Evolutionary conservation across 2,797 vertebrate genomes (phyloP).

Genomic region (Sebastes minor): DNA sequence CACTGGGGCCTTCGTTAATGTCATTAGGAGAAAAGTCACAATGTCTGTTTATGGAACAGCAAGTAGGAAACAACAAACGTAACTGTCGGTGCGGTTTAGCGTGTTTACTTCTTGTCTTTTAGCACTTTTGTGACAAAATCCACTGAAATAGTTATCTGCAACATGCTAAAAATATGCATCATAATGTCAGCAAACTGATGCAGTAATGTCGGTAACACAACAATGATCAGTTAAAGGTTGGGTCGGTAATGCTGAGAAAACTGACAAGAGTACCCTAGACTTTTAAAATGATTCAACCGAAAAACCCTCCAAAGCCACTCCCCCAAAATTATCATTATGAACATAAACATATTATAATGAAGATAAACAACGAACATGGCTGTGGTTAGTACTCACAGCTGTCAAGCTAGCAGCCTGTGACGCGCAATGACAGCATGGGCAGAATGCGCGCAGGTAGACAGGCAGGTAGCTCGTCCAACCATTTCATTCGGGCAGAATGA

Average conservation of each 20-base stretch:
- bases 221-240: not conserved
- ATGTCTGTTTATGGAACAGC: not conserved
- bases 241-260: no score
- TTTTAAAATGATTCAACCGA: no score
- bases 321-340: no score
- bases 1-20: not conserved
- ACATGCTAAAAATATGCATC: not conserved
- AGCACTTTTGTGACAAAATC: not conserved
- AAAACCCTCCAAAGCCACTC: no score
- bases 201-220: not conserved
- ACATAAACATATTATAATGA: no score
- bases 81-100: not conserved
- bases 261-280: no score
- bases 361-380: no score
- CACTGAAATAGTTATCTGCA: not conserved
- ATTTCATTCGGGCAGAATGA: rapidly evolving
- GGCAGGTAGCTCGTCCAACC: no score
- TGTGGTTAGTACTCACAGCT: no score
- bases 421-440: no score
- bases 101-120: not conserved
- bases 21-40: not conserved
- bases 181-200: not conserved
- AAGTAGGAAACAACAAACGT: not conserved
- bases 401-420: no score
- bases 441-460: no score